Conservation (phyloP, 2,888 invertebrate species). For the Drosophila monieri region DNA sequence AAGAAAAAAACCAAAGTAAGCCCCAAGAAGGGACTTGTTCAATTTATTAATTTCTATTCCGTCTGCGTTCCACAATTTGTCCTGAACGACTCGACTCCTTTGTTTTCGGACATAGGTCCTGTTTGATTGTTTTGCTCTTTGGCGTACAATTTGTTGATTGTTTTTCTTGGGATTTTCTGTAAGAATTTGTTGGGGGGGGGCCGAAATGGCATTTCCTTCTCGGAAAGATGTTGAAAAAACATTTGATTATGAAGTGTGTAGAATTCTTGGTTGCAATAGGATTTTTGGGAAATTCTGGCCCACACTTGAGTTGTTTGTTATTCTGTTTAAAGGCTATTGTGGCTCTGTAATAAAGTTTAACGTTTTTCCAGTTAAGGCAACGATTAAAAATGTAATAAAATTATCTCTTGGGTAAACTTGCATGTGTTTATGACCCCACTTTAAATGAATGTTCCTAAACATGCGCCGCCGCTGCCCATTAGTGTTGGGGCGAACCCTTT, state of each 20-base stretch:
- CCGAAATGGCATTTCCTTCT: not conserved
- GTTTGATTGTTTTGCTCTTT: conserved; percentile 68
- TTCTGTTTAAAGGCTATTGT: not conserved
- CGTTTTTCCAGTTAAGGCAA: not conserved
- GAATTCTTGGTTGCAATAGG: conserved; percentile 5
- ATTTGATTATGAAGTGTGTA: conserved; percentile 35
- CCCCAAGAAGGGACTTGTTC: conserved; percentile 7
- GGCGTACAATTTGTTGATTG: conserved; percentile 70
- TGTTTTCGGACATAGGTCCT: conserved; percentile 36
- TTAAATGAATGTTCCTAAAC: conserved; percentile 6
- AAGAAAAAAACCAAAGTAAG: not conserved
- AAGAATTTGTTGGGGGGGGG: conserved; percentile 7
- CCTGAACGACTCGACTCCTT: conserved; percentile 22
- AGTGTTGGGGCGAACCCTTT: not conserved
- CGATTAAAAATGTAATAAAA: not conserved
- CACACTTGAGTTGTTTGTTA: conserved; percentile 15
- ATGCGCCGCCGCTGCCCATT: not conserved
- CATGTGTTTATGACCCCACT: conserved; percentile 2
- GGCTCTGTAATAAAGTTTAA: not conserved
- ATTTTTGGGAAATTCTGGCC: conserved; percentile 1
- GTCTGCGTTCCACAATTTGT: conserved; percentile 72
- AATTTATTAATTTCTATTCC: conserved; percentile 79
- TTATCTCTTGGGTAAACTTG: conserved; percentile 11
- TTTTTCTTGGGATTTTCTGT: conserved; percentile 45
- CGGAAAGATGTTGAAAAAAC: conserved; percentile 20